These are phyloP conservation scores for Notiomystis cincta DNA, from an alignment of 2,113 vertebrate genomes.

Conservation along the genomic window DNA sequence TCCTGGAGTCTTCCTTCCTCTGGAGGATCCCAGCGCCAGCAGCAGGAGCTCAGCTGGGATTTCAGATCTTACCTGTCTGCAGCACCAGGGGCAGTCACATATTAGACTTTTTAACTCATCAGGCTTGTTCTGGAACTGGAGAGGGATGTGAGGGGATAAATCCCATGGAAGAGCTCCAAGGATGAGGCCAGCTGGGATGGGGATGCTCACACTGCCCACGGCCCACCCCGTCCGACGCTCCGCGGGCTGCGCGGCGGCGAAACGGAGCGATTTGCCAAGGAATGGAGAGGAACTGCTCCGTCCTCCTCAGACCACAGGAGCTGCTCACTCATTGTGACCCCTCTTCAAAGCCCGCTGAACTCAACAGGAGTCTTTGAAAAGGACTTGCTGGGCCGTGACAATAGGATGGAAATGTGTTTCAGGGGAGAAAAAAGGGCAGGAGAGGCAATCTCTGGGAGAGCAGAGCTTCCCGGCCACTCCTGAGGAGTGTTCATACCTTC, in stretches of 20 bases:
- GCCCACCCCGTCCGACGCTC: accelerated
- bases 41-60: neutral
- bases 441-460: neutral
- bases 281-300: neutral
- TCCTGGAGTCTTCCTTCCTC: neutral
- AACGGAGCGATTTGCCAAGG: neutral
- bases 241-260: accelerated
- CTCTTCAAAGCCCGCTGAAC: slow-evolving; percentile 20
- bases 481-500: neutral
- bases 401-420: neutral
- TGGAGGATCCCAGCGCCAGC: neutral
- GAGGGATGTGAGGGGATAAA: neutral
- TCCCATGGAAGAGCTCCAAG: neutral
- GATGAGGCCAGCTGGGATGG: neutral
- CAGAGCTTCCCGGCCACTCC: neutral
- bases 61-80: neutral
- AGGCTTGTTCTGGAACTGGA: neutral
- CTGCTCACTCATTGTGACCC: slow-evolving; percentile 6
- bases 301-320: slow-evolving; percentile 13
- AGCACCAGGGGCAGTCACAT: neutral
- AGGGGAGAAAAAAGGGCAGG: neutral
- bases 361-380: neutral
- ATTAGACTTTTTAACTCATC: neutral
- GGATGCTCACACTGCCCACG: neutral
- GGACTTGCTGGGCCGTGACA: neutral